Evolutionary conservation across 2,888 invertebrate species (phyloP), one percentile per base, ranked within the genome.

Genomic region (Parelbella ahira): DNA sequence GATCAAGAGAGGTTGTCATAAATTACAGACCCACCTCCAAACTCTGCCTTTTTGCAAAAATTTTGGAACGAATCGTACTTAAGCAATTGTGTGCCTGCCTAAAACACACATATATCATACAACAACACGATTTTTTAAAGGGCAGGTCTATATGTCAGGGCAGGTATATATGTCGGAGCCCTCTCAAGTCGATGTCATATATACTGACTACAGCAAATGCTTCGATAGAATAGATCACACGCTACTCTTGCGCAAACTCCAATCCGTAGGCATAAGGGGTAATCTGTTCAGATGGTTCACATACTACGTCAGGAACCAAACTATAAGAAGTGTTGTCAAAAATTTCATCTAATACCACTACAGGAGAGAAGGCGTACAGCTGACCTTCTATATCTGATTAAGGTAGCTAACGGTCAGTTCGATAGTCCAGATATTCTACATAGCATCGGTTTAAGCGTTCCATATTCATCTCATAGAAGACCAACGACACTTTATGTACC

Each of bases 11-110:
- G 2, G 5, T n/a, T 2, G 3, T 37, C 6, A 5, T 13, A 5
- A 37, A 37, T 5, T 37, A 37, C 4, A 20, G 37, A 2, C 37
- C 37, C 3, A 29, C 29, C n/a, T 37, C 37, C 4, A 39, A 39
- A 12, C 8, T 39, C 1, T 32, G 39, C 2, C 9, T 32, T 6
- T 39, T 39, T 12, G 39, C 32, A 3, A 39, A 39, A 6, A n/a
- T 39, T 1, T 11, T 32, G 8, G 39, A 39, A 9, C 2, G 4
- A 6, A 27, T 21, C 0, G 13, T 37, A 4, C 9, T 27, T 4
- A 27, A n/a, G 8, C 27, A 27, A 7, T 7, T 37, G 3, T 24
- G 13, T 9, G 15, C 4, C 1, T 23, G 34, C 20, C 20, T 32
- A 2, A 32, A 32, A 20, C 30, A 32, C 5, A 32, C 30, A n/a